Evolutionary conservation across 2,113 vertebrate species (phyloP).

Genomic region (Macheiramphus alcinus): DNA sequence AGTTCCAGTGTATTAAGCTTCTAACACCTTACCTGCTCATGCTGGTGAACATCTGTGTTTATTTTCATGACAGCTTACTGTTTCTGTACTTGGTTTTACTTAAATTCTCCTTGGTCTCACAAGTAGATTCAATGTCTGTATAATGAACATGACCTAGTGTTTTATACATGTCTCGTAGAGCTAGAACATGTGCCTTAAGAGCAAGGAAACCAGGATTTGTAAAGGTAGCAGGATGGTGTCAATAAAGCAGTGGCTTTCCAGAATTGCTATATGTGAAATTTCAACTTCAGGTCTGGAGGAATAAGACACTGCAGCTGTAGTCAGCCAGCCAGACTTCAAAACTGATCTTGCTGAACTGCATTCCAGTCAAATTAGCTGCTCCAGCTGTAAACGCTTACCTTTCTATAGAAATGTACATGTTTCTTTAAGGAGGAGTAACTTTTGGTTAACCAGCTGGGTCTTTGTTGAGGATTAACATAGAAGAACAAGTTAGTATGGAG

Average conservation of each 20-base stretch:
- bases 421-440: constrained; percentile 17
- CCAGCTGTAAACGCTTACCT: not conserved
- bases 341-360: not conserved
- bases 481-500: constrained; percentile 24
- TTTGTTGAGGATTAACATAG: not conserved
- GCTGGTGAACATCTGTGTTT: not conserved
- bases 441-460: not conserved
- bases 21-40: not conserved
- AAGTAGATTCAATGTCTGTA: not conserved
- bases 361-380: constrained; percentile 7
- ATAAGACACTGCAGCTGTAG: not conserved
- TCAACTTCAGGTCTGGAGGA: not conserved
- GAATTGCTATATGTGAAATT: not conserved
- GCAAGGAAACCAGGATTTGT: not conserved
- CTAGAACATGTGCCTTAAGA: not conserved
- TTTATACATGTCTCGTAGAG: not conserved
- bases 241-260: not conserved
- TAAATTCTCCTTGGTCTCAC: not conserved
- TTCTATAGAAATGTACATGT: constrained; percentile 17
- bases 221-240: not conserved
- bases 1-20: not conserved
- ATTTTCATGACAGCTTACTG: not conserved
- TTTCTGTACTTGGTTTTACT: not conserved
- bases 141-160: not conserved
- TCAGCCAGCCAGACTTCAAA: not conserved